Percentiles rank a stretch among this genome's conserved stretches.
Conservation (phyloP, 2,113 vertebrate genomes). For the Mormoops blainvillei region DNA sequence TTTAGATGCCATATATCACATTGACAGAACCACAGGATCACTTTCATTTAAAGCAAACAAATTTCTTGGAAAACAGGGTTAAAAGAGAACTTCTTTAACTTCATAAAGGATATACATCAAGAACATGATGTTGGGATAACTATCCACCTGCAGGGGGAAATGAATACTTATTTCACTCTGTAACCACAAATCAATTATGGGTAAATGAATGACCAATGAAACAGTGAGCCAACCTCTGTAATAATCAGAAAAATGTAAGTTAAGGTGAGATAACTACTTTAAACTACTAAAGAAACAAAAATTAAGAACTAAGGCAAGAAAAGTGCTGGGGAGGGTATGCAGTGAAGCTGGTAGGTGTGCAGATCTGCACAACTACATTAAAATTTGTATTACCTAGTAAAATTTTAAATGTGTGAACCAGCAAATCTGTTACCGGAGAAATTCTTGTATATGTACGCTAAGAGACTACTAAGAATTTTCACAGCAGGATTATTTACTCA, state of each 20-base stretch:
- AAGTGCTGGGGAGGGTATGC: neutral
- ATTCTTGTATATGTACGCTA: neutral
- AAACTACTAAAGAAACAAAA: neutral
- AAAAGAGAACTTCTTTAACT: neutral
- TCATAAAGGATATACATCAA: neutral
- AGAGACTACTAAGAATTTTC: neutral
- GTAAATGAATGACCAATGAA: conserved; percentile 22
- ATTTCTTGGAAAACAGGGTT: neutral
- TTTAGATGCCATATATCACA: neutral
- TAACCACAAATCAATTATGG: neutral
- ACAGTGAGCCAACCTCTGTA: neutral
- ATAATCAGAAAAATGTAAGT: neutral
- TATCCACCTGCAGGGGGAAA: neutral
- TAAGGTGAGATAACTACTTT: neutral
- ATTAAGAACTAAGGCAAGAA: neutral
- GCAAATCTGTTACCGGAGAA: neutral
- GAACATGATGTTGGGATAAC: neutral
- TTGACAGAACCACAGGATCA: neutral
- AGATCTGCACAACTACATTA: neutral
- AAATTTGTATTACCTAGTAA: neutral
- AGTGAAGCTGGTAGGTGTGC: neutral
- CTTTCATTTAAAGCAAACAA: neutral
- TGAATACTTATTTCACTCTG: neutral
- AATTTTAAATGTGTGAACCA: neutral
- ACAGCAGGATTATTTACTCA: neutral